A percentile compares a stretch with the other conserved stretches of the same genome.
phyloP scores from a whole-genome alignment of 2,797 vertebrate species.

The Cygnus olor region DNA sequence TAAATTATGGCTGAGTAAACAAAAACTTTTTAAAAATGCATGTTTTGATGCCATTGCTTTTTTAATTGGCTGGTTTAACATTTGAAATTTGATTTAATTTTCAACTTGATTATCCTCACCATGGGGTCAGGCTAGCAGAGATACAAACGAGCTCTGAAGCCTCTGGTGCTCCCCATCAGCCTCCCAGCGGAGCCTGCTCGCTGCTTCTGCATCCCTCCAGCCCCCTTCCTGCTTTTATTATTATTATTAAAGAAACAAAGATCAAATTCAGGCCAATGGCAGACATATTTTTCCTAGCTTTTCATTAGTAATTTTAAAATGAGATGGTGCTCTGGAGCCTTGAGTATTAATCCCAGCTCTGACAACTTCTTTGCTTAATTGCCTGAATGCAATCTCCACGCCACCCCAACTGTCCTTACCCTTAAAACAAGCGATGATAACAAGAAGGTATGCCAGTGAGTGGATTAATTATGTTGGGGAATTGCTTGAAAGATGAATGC shows the following conservation, averaged over 20 bases:
- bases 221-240: conserved; percentile 11
- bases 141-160: conserved; percentile 1
- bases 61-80: conserved; percentile 77
- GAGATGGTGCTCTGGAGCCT: neutral
- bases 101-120: conserved; percentile 71
- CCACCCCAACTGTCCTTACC: neutral
- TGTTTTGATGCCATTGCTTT: conserved; percentile 67
- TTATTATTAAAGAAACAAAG: conserved; percentile 39
- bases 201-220: neutral
- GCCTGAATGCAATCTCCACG: neutral
- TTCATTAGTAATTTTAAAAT: conserved; percentile 26
- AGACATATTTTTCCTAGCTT: neutral
- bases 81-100: conserved; percentile 79
- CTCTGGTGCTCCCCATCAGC: neutral
- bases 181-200: neutral
- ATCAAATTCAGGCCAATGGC: conserved; percentile 29
- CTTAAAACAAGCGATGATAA: neutral
- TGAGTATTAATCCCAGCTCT: neutral
- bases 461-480: conserved; percentile 41
- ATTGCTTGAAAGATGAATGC: neutral
- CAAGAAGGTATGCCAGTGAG: neutral
- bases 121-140: conserved; percentile 55
- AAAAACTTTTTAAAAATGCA: conserved; percentile 73
- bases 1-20: conserved; percentile 72
- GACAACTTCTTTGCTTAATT: conserved; percentile 19